Percentiles rank a stretch among this genome's conserved stretches.
Evolutionary conservation across 2,113 vertebrate genomes (phyloP).

Genomic region (Aldabrachelys gigantea): DNA sequence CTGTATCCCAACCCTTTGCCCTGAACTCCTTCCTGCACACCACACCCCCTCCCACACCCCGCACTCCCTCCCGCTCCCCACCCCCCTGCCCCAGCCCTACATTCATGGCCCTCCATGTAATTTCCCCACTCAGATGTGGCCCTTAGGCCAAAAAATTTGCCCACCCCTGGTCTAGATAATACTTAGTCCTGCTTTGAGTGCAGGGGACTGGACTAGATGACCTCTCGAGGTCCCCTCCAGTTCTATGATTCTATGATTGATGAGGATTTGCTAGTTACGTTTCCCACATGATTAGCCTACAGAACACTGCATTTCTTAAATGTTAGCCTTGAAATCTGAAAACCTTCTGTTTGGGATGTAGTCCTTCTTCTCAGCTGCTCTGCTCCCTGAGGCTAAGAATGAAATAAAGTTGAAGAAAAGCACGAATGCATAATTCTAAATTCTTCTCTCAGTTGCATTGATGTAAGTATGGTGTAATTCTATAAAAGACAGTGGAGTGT

Average conservation of each 20-base stretch:
- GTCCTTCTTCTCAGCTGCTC: slow-evolving; percentile 10
- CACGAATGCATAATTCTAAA: background rate
- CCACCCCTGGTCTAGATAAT: too few species aligned
- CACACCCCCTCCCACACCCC: too few species aligned
- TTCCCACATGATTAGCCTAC: background rate
- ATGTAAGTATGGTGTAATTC: background rate
- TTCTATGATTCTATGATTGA: background rate
- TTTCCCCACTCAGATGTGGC: too few species aligned
- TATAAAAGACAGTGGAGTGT: background rate
- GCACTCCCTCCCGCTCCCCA: too few species aligned
- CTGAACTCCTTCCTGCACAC: too few species aligned
- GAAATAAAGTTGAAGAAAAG: slow-evolving; percentile 4
- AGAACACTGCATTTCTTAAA: background rate
- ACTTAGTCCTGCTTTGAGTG: too few species aligned
- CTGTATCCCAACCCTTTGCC: too few species aligned
- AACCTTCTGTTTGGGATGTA: background rate
- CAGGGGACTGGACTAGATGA: too few species aligned
- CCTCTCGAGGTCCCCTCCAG: too few species aligned
- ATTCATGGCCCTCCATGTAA: too few species aligned
- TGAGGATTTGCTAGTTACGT: slow-evolving; percentile 5
- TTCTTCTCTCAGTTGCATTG: background rate
- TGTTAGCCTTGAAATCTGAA: background rate
- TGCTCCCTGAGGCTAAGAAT: background rate
- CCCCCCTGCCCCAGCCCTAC: too few species aligned
- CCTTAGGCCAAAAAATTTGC: too few species aligned